A percentile compares a stretch with the other conserved stretches of the same genome.
Conservation (phyloP, 2,797 vertebrate genomes). For the Tokudaia tokunoshimensis region DNA sequence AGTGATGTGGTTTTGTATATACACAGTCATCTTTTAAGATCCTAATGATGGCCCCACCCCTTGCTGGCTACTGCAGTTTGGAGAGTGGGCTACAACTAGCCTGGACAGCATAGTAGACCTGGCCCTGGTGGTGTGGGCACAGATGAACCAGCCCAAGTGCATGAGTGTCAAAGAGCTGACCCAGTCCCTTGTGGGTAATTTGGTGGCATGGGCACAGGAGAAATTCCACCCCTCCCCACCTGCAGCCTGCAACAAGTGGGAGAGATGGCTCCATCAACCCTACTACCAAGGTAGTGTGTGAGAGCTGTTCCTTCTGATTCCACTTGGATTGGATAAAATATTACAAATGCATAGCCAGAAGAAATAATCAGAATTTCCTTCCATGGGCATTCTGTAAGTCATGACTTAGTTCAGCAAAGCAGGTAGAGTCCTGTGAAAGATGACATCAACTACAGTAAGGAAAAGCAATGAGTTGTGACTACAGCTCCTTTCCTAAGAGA, state of each 20-base stretch:
- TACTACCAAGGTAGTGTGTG: too few species aligned
- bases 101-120: too few species aligned
- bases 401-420: accelerated
- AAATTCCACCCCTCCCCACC: too few species aligned
- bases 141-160: too few species aligned
- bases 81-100: not conserved
- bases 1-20: not conserved
- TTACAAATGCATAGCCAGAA: not conserved
- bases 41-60: not conserved
- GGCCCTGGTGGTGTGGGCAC: too few species aligned
- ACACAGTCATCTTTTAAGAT: not conserved
- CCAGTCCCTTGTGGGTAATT: too few species aligned
- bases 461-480: not conserved
- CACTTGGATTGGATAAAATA: not conserved
- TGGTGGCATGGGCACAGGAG: too few species aligned
- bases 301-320: not conserved
- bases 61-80: too few species aligned
- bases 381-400: not conserved
- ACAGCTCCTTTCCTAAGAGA: too few species aligned
- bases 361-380: not conserved
- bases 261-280: too few species aligned
- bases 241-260: too few species aligned
- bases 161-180: too few species aligned
- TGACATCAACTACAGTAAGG: not conserved
- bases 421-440: not conserved